These are phyloP conservation scores for Hepsetus odoe DNA, from an alignment of 2,113 vertebrate species.

Conservation along the genomic window DNA sequence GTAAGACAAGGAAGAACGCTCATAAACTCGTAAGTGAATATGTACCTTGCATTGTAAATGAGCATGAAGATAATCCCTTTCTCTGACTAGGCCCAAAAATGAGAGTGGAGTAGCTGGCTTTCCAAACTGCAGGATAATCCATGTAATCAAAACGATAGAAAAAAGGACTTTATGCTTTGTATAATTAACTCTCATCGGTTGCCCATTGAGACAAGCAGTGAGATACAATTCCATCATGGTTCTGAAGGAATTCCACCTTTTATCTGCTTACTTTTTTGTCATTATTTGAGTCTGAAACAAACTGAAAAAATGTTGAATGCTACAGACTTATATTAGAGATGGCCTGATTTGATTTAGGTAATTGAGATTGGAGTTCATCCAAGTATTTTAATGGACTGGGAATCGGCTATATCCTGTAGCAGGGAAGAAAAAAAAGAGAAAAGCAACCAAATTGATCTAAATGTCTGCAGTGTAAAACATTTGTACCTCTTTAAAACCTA, in stretches of 20 bases:
- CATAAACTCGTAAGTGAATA: neutral
- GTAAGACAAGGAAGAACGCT: neutral
- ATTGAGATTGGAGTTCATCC: too few relatives aligned
- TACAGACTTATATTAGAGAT: too few relatives aligned
- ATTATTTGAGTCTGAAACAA: neutral
- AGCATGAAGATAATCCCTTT: neutral
- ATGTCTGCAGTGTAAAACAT: too few relatives aligned
- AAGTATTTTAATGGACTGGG: too few relatives aligned
- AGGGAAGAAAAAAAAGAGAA: too few relatives aligned
- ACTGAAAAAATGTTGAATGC: neutral
- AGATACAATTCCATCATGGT: neutral
- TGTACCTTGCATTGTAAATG: conserved; percentile 11
- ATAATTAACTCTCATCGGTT: neutral
- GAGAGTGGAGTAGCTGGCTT: neutral
- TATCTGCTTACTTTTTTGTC: neutral
- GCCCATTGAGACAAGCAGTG: neutral
- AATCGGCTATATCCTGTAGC: too few relatives aligned
- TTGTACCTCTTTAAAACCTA: too few relatives aligned
- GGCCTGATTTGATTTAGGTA: too few relatives aligned
- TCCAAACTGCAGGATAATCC: neutral
- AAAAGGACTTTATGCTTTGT: neutral
- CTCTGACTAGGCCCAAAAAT: neutral
- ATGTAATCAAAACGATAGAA: neutral
- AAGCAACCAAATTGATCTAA: too few relatives aligned
- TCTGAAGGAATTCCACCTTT: neutral